phyloP scores from a whole-genome alignment of 2,888 invertebrate genomes.

The Neoaliturus tenellus region DNA sequence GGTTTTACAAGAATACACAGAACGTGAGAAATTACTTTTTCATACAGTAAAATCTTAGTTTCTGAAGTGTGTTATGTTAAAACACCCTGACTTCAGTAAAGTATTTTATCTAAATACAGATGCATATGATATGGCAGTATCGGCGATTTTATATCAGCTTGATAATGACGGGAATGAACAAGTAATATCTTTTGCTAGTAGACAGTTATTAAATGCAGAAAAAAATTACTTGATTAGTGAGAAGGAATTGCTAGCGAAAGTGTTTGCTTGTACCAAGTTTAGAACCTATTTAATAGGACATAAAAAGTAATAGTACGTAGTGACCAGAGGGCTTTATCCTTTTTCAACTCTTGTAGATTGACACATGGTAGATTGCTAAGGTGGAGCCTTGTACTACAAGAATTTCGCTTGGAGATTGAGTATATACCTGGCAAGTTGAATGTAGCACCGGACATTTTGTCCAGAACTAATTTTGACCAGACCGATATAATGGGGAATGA shows the following conservation, averaged over 20 bases:
- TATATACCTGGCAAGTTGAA: slow-evolving; percentile 32
- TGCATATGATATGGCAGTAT: neutral
- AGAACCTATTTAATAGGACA: slow-evolving; percentile 1
- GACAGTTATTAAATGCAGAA: neutral
- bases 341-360: slow-evolving; percentile 16
- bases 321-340: slow-evolving; percentile 19
- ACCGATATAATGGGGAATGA: neutral
- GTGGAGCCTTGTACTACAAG: slow-evolving; percentile 29
- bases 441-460: neutral
- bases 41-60: neutral
- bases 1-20: no score
- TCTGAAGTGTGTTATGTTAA: neutral
- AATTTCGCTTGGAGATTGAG: neutral
- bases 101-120: neutral
- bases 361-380: slow-evolving; percentile 24
- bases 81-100: neutral
- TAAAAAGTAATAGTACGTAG: neutral
- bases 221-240: neutral
- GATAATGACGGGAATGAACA: neutral
- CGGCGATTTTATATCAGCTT: neutral
- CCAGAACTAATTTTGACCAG: neutral
- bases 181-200: neutral
- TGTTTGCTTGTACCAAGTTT: neutral
- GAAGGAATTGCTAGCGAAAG: neutral
- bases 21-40: no score